Percentiles rank a stretch among this genome's conserved stretches.
Evolutionary conservation across 2,797 vertebrate species (phyloP).

Genomic region (Trematomus bernacchii): DNA sequence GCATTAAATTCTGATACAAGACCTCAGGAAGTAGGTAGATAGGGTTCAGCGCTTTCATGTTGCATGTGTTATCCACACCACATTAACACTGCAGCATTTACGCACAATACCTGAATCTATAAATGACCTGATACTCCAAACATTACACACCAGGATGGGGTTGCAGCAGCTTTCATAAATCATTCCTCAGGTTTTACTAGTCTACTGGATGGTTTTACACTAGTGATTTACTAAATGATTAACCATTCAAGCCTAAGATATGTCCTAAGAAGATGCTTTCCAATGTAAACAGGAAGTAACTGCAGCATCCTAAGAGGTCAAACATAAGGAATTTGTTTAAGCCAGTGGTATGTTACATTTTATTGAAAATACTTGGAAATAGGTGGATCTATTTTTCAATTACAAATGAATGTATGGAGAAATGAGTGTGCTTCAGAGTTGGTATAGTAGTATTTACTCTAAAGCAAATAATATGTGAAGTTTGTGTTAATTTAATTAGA

Average conservation of each 20-base stretch:
- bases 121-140: constrained; percentile 15
- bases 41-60: constrained; percentile 24
- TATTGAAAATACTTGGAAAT: neutral
- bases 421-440: neutral
- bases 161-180: constrained; percentile 2
- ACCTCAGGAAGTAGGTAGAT: constrained; percentile 25
- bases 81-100: constrained; percentile 15
- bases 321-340: neutral
- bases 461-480: neutral
- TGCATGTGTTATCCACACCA: constrained; percentile 9
- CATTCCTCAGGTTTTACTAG: neutral
- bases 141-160: constrained; percentile 4
- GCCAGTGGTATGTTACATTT: neutral
- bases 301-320: neutral
- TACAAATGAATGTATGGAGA: neutral
- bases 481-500: neutral
- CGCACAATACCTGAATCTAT: constrained; percentile 25
- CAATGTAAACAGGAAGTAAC: neutral
- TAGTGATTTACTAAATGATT: neutral
- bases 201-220: neutral
- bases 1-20: constrained; percentile 3
- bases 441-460: neutral
- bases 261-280: neutral
- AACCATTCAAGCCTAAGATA: neutral
- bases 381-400: neutral